Base-by-base conservation (phyloP, 2,113 vertebrate species). In the Triplophysa siluroides region DNA sequence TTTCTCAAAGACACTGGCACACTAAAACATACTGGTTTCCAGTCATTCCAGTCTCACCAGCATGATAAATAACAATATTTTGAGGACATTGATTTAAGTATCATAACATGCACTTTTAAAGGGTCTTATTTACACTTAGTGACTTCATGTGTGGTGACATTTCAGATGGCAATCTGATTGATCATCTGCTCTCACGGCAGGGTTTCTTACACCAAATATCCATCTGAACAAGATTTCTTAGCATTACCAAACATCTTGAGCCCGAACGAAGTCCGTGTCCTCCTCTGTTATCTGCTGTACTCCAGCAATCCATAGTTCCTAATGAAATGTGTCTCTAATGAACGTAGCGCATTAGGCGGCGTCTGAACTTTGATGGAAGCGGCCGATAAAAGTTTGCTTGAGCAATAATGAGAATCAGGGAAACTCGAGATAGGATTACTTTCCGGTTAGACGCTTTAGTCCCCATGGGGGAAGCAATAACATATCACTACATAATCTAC, bases 321-420 rank as follows among this genome's bases (percentile, higher is more conserved):
- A 75, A 75, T 75, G 72, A 75, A 75, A 62, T 62, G 72, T 75
- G 62, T 75, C 72, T 75, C 72, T 75, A 75, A 75, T 75, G 62
- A 75, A 62, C 45, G 58, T 75, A 75, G 43, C 33, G 38, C 72
- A 75, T 75, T 75, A 75, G 72, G 23, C 26, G 23, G 78, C 52
- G 63, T 63, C 76, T 45, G 21, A 64, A 8, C 45, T 29, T 64
- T 64, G 43, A 79, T 62, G 47, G 29, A 62, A 19, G 26, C 9
- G 5, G 18, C 72, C 54, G 72, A 75, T 72, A 67, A 62, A 62
- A 71, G 18, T 79, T 75, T 75, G 29, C 61, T 79, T 64, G 38
- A 71, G 43, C 38, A 70, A 47, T 79, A 71, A 71, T 71, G 41
- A 63, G 66, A 61, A 63, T 79, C 45, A 26, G 21, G 41, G 43